phyloP scores from a whole-genome alignment of 2,888 invertebrate genomes.

The Leptothorax acervorum region DNA sequence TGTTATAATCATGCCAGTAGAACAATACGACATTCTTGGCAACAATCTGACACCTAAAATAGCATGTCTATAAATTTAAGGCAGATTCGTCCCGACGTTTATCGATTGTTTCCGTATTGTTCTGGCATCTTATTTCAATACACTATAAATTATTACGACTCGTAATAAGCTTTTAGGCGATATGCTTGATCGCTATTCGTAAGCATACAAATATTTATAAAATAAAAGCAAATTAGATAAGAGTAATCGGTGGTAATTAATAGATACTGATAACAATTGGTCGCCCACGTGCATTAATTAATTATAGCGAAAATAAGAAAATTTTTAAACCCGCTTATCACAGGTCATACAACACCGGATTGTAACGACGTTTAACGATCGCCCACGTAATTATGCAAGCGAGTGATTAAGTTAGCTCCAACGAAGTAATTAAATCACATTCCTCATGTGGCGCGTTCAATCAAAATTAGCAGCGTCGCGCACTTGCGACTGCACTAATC shows the following conservation, averaged over 20 bases:
- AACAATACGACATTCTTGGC: conserved; percentile 33
- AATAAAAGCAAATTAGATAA: neutral
- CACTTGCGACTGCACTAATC: neutral
- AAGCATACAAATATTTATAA: conserved; percentile 1
- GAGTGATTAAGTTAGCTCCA: neutral
- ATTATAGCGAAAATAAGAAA: neutral
- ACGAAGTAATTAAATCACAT: conserved; percentile 20
- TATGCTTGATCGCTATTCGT: neutral
- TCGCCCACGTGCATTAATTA: neutral
- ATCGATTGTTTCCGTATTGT: conserved; percentile 1
- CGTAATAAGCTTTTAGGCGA: neutral
- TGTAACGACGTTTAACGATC: neutral
- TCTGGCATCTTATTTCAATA: neutral
- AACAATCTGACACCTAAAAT: neutral
- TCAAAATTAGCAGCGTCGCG: neutral
- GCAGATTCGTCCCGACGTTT: neutral
- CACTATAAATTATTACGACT: neutral
- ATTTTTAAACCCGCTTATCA: neutral
- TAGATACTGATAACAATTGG: neutral
- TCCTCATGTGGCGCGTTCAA: neutral
- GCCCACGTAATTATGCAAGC: conserved; percentile 17
- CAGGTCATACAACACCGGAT: neutral
- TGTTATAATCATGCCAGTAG: neutral
- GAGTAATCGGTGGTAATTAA: neutral
- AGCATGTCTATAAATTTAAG: conserved; percentile 10